These are phyloP conservation scores for Spea bombifrons DNA, from an alignment of 2,113 vertebrate species.

Conservation along the genomic window DNA sequence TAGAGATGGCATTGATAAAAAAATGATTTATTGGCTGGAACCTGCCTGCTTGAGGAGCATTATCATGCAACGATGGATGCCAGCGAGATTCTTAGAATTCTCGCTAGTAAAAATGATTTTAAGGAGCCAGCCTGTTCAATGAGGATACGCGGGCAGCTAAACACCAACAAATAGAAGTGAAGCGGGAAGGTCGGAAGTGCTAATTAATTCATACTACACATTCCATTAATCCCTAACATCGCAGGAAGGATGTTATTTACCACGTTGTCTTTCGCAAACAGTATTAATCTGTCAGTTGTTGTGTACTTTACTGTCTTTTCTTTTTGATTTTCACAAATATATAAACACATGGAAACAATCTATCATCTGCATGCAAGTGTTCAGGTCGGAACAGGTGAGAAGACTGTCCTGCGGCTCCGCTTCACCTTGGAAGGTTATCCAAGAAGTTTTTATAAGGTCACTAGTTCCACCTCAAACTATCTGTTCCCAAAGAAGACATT, in stretches of 20 bases:
- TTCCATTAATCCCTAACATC: neutral
- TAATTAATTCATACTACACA: neutral
- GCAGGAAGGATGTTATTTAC: neutral
- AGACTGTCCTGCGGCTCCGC: too few species aligned
- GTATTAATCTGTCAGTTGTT: too few species aligned
- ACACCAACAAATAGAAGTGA: constrained; percentile 1
- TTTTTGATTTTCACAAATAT: too few species aligned
- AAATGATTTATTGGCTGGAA: constrained; percentile 50
- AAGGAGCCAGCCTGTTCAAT: constrained; percentile 7
- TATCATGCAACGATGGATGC: constrained; percentile 44
- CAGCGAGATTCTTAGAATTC: constrained; percentile 44
- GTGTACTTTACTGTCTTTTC: too few species aligned
- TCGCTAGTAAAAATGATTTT: constrained; percentile 48
- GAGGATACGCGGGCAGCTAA: neutral
- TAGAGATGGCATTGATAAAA: constrained; percentile 49
- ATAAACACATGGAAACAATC: too few species aligned
- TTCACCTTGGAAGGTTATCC: too few species aligned
- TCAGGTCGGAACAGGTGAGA: too few species aligned
- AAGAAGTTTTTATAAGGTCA: too few species aligned
- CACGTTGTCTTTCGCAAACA: too few species aligned
- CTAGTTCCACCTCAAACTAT: too few species aligned
- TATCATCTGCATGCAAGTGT: too few species aligned
- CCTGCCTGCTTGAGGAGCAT: constrained; percentile 47
- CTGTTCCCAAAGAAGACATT: too few species aligned
- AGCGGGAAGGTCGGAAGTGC: neutral